Percentiles rank a stretch among this genome's conserved stretches.
Evolutionary conservation across 1,140 invertebrate genomes (phyloP).

Genomic region (Cyclina sinensis): DNA sequence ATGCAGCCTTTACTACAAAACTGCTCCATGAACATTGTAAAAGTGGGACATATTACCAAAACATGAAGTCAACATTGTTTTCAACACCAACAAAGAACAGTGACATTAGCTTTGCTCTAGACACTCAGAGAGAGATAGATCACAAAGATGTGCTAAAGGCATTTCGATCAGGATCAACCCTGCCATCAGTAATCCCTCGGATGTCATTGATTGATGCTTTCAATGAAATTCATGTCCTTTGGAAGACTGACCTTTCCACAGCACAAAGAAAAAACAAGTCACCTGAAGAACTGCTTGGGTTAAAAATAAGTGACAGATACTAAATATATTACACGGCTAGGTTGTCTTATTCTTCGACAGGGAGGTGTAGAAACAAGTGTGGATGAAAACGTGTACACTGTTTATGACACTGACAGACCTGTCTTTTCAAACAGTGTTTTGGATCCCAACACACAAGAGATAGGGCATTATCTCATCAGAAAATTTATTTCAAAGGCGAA

Average conservation of each 20-base stretch:
- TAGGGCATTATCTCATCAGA: not conserved
- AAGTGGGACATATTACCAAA: conserved; percentile 23
- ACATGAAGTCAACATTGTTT: conserved; percentile 42
- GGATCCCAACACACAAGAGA: conserved; percentile 16
- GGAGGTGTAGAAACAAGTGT: not conserved
- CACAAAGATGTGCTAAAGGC: conserved; percentile 39
- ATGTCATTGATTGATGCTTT: conserved; percentile 44
- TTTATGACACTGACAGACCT: conserved; percentile 6
- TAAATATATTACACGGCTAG: not conserved
- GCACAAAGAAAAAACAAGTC: not conserved
- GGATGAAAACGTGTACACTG: conserved; percentile 15
- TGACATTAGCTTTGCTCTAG: conserved; percentile 28
- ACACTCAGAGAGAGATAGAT: conserved; percentile 29
- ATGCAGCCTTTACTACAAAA: conserved; percentile 26
- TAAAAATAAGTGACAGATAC: not conserved
- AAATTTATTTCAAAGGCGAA: not conserved
- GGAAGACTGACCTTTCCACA: too few relatives aligned
- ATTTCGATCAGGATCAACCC: not conserved
- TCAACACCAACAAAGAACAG: not conserved
- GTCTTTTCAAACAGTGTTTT: not conserved
- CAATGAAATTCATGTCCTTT: conserved; percentile 4
- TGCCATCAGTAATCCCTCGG: not conserved
- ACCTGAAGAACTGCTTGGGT: not conserved
- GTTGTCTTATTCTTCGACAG: not conserved
- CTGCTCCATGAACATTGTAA: conserved; percentile 15